Conservation (phyloP, 2,888 invertebrate genomes). For the Rhagium mordax region DNA sequence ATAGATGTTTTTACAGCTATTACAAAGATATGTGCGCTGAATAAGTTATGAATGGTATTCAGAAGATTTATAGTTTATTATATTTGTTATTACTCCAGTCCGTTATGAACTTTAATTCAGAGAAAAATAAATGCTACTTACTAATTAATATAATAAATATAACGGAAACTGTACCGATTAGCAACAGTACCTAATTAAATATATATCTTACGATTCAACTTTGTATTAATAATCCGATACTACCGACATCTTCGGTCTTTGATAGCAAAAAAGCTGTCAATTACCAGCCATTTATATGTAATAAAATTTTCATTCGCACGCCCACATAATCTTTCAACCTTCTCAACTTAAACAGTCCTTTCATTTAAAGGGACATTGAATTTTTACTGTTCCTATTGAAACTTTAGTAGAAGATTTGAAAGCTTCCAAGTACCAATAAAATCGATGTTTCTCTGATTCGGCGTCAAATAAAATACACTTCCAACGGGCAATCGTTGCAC, state of each 20-base stretch:
- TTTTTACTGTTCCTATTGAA: conserved; percentile 33
- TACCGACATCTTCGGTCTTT: background rate
- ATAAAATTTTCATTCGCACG: background rate
- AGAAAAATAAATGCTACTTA: too few relatives aligned
- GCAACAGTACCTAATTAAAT: background rate
- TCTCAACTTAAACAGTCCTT: background rate
- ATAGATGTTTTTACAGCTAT: too few relatives aligned
- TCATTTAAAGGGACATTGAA: conserved; percentile 36
- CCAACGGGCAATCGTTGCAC: conserved; percentile 23
- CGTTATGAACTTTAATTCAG: too few relatives aligned
- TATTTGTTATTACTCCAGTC: too few relatives aligned
- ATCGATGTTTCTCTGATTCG: conserved; percentile 40
- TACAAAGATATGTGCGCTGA: too few relatives aligned
- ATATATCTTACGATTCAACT: background rate
- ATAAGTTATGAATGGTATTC: too few relatives aligned
- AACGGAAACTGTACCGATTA: background rate
- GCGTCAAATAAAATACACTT: conserved; percentile 43
- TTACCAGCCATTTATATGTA: background rate
- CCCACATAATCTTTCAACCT: background rate
- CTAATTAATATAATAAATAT: background rate
- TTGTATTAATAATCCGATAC: background rate
- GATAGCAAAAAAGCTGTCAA: background rate
- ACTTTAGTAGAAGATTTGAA: conserved; percentile 32
- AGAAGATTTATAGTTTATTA: too few relatives aligned
- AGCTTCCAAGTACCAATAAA: conserved; percentile 38